Evolutionary conservation across 2,113 vertebrate species (phyloP).

Genomic region (Prietella phreatophila): DNA sequence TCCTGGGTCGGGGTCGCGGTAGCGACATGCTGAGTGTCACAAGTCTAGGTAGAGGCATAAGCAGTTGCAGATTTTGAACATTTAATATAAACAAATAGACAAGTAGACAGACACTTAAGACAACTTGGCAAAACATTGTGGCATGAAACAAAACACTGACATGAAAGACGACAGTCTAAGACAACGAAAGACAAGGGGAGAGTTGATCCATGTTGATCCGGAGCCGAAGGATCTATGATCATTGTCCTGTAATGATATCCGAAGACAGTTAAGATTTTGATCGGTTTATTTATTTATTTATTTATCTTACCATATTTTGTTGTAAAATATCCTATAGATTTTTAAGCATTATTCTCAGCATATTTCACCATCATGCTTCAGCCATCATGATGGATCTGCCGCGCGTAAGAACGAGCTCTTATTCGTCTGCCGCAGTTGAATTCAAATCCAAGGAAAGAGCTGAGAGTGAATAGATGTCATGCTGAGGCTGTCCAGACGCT

Average conservation of each 20-base stretch:
- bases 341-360: neutral
- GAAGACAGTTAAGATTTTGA: neutral
- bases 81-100: too few species aligned
- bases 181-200: too few species aligned
- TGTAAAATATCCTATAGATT: neutral
- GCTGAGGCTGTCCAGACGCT: constrained; percentile 15
- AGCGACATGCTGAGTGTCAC: too few species aligned
- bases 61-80: too few species aligned
- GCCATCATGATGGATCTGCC: neutral
- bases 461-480: constrained; percentile 4
- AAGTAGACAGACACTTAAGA: too few species aligned
- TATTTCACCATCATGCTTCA: neutral
- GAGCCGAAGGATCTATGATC: neutral
- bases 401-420: neutral
- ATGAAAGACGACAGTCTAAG: too few species aligned
- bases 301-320: neutral
- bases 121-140: too few species aligned
- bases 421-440: neutral
- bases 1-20: neutral
- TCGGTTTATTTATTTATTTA: too few species aligned
- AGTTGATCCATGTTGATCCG: too few species aligned
- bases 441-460: neutral
- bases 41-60: too few species aligned
- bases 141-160: too few species aligned
- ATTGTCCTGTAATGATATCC: neutral